A percentile compares a stretch with the other conserved stretches of the same genome.
Evolutionary conservation across 1,140 invertebrate genomes (phyloP).

Genomic region (Saccostrea echinata): DNA sequence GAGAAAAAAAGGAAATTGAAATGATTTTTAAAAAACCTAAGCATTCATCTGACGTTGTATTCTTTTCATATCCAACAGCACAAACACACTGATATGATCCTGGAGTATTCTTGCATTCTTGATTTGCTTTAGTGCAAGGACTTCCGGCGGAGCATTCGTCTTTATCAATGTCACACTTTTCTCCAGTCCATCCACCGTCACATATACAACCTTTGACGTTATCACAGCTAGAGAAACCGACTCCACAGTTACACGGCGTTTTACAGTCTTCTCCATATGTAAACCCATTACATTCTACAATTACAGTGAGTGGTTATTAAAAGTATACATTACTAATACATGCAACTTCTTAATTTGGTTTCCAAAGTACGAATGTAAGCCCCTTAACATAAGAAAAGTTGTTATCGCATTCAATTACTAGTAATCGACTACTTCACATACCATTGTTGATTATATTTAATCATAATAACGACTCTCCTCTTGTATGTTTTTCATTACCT

Average conservation of each 20-base stretch:
- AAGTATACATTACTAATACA: no score
- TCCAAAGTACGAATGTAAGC: no score
- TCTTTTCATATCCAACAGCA: constrained; percentile 54
- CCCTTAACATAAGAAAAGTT: no score
- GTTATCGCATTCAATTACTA: no score
- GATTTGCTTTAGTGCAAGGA: constrained; percentile 31
- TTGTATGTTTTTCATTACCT: constrained; percentile 24
- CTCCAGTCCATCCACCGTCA: constrained; percentile 61
- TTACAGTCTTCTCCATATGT: constrained; percentile 59
- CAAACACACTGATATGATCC: constrained; percentile 63
- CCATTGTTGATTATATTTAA: no score
- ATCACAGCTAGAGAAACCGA: constrained; percentile 46
- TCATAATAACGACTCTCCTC: no score
- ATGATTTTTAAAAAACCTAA: no score
- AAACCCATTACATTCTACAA: constrained; percentile 44
- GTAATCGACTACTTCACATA: no score
- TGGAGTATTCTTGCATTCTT: constrained; percentile 59
- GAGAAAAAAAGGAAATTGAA: no score
- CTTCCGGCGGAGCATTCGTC: constrained; percentile 57
- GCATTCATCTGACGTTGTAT: no score
- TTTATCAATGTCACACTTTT: constrained; percentile 60
- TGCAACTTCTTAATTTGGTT: no score
- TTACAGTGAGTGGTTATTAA: no score
- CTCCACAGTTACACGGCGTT: constrained; percentile 58
- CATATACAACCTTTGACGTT: constrained; percentile 60